Percentiles rank a stretch among this genome's conserved stretches.
Conservation (phyloP, 2,888 invertebrate species). For the Cistogaster globosa region DNA sequence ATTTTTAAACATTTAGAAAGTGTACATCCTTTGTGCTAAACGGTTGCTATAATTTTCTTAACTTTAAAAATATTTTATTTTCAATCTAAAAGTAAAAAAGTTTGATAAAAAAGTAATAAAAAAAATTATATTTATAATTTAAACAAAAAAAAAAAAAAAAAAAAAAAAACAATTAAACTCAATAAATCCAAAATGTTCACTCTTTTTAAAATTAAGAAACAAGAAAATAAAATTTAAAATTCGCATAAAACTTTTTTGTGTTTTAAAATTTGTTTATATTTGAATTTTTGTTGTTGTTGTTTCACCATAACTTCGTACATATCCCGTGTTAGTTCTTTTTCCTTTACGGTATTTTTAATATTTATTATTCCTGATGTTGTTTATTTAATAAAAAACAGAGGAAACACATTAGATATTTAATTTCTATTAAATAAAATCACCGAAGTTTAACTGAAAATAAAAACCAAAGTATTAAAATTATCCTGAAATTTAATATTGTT, state of each 20-base stretch:
- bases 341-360: background rate
- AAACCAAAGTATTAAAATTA: background rate
- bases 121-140: too few species aligned
- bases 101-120: background rate
- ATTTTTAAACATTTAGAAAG: conserved; percentile 76
- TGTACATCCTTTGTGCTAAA: conserved; percentile 80
- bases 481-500: conserved; percentile 2
- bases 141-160: background rate
- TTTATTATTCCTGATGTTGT: background rate
- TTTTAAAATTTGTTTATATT: background rate
- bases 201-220: background rate
- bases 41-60: conserved; percentile 73
- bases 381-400: conserved; percentile 13
- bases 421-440: conserved; percentile 1
- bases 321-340: conserved; percentile 30
- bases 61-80: conserved; percentile 17
- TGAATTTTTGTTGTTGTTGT: background rate
- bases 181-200: background rate
- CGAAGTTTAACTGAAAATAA: conserved; percentile 6
- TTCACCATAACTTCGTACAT: conserved; percentile 20
- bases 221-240: background rate
- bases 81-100: background rate
- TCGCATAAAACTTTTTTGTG: too few species aligned
- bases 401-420: background rate
- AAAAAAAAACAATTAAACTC: background rate